These are phyloP conservation scores for Dicaeum eximium DNA, from an alignment of 2,113 vertebrate genomes.

Conservation along the genomic window DNA sequence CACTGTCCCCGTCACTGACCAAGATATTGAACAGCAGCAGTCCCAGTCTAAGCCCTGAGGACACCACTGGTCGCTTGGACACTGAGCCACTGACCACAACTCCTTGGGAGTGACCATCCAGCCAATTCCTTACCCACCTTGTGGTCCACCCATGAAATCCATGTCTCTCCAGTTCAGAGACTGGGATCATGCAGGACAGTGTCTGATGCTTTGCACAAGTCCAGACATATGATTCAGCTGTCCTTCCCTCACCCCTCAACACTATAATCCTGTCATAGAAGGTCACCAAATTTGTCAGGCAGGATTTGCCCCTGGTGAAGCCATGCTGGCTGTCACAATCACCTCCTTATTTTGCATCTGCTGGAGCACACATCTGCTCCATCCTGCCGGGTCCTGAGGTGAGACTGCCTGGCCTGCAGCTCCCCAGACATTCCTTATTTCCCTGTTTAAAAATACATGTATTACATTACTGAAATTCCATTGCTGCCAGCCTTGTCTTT, in stretches of 20 bases:
- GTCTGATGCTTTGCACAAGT: neutral
- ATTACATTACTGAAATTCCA: neutral
- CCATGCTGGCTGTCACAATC: neutral
- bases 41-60: neutral
- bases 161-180: neutral
- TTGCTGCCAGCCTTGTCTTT: neutral
- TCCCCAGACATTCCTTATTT: neutral
- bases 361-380: neutral
- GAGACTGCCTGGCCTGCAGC: neutral
- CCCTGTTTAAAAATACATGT: neutral
- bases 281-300: neutral
- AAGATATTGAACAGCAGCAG: neutral
- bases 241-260: neutral
- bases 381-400: neutral
- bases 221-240: neutral
- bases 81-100: neutral
- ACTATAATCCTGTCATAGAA: neutral
- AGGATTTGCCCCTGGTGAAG: neutral
- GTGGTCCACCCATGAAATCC: neutral
- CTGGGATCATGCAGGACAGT: neutral
- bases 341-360: neutral
- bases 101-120: too few relatives aligned
- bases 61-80: neutral
- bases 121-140: neutral
- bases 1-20: neutral